Base-by-base conservation (phyloP, 1,140 invertebrate genomes). In the Diprion similis region DNA sequence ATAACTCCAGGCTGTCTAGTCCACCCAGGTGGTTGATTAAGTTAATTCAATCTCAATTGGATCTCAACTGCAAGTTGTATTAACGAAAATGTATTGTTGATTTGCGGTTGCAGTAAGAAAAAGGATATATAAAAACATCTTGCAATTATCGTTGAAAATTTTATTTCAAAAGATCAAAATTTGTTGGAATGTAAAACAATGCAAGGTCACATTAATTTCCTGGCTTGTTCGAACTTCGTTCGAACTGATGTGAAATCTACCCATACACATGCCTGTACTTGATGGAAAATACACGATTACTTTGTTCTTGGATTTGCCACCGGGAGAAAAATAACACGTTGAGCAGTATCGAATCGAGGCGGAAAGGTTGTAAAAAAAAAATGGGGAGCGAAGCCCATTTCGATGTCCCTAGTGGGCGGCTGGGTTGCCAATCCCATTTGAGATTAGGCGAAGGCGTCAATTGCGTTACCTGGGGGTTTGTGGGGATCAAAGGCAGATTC, bases 401-500 rank as follows among this genome's bases (percentile, higher is more conserved):
- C 77, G 78, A 75, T 82, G 78, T 78, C 82, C 78, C 81, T 80
- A 79, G 78, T 78, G 79, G 75, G 79, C 81, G 51, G 51, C 6
- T 59, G 11, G 51, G 51, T 17, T 13, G 79, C 75, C 79, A 82
- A 83, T 83, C 82, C 80, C 73, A 81, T 84, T 81, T 80, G 80
- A 81, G 79, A 85, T 84, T 84, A 86, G 84, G 81, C 76, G 73
- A 72, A 81, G 79, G 78, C 80, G 81, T 80, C 80, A 86, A 84
- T 82, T 81, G 78, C 80, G 78, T 85, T 86, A 85, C 83, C 79
- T 79, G 72, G 73, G 77, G 83, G 80, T 82, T 79, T 79, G 78
- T 78, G 76, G 76, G 81, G 80, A 85, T 86, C 84, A 86, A 85
- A 86, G 84, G 81, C 80, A 81, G 83, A 80, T 85, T 83, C 83